Base-by-base conservation (phyloP, 2,797 vertebrate genomes). In the Chloroceryle amazona region DNA sequence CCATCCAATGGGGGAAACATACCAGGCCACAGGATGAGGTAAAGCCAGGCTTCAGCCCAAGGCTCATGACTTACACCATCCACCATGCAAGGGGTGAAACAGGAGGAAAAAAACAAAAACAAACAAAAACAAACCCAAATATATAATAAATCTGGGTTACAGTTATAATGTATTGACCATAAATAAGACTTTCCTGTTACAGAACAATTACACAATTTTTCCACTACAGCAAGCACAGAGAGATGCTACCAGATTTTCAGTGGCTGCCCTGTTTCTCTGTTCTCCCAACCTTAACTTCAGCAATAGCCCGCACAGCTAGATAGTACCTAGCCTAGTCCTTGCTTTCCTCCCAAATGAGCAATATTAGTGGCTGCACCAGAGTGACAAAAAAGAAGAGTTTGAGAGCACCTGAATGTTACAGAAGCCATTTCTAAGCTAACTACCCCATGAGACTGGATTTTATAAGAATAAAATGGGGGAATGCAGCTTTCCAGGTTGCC, bases 1-100 rank as follows among this genome's bases (percentile, higher is more conserved):
- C 37, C 47, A 47, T 13, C 19, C 14, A 35, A 13, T 1, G 44
- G 2, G 7, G 47, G 42, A 73, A 78, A 42, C 0, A 0, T 25
- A 31, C 17, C 61, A n/a, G 13, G 49, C 6, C 16, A 57, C 23
- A 22, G 13, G n/a, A 37, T 28, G 68, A 88, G 13, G 13, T 31
- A 68, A 55, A 57, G 49, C 14, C 49, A 73, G 25, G 6, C n/a
- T 68, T 46, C 42, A 80, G 61, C 29, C 37, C 37, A 39, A 74
- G 42, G 29, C 20, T 79, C 73, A 54, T 1, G 1, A 51, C 42
- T 51, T 51, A 18, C 9, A 80, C 39, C 33, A 25, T 3, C 2
- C 52, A 11, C 46, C 18, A 5, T 1, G 21, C 13, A 74, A 52
- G 11, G 41, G n/a, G 6, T 3, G 13, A 41, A 41, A 41, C 39